Base-by-base conservation (phyloP, 2,888 invertebrate species). In the Xestia c-nigrum region DNA sequence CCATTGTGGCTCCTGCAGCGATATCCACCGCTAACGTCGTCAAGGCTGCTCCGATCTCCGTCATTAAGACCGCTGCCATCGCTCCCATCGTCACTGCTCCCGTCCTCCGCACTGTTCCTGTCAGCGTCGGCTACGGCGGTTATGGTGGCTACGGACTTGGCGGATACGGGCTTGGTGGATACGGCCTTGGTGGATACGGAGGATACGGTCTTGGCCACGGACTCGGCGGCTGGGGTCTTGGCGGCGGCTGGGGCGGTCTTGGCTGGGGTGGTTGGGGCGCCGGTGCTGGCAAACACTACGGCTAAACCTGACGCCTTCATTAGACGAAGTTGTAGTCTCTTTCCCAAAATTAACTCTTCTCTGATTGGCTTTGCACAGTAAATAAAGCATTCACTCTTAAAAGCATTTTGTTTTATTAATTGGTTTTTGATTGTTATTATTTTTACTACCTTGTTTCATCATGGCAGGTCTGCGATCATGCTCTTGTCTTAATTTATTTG, bases 31-130 rank as follows among this genome's bases (percentile, higher is more conserved):
- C 94, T 14, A 95, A 93, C 88, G 50, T 95, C 19, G 81, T 91
- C 73, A 95, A 92, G 77, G 96, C 95, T 0, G 93, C 95, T 24
- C 95, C 95, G 1, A 95, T 96, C 64, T 91, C 95, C 4, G 80
- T 96, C 16, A 90, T 95, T 81, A 92, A 85, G 67, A 93, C 94
- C 12, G 90, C 91, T 1, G 90, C 92, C 0, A 81, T 92, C 19
- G 88, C 92, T 7, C 94, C 94, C 7, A 86, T 94, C 5, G 81
- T 92, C 47, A 89, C 90, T 50, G 92, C 93, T 5, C 93, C 93
- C 4, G 82, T 93, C 1, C 81, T 92, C 5, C 90, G 89, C 68
- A 90, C 91, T 0, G 82, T 86, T 12, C 79, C 78, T n/a, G 16
- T 83, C 10, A 61, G 69, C 52, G 57, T 72, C 14, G 76, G 85